Evolutionary conservation across 2,113 vertebrate genomes (phyloP).

Genomic region (Aegotheles bennettii): DNA sequence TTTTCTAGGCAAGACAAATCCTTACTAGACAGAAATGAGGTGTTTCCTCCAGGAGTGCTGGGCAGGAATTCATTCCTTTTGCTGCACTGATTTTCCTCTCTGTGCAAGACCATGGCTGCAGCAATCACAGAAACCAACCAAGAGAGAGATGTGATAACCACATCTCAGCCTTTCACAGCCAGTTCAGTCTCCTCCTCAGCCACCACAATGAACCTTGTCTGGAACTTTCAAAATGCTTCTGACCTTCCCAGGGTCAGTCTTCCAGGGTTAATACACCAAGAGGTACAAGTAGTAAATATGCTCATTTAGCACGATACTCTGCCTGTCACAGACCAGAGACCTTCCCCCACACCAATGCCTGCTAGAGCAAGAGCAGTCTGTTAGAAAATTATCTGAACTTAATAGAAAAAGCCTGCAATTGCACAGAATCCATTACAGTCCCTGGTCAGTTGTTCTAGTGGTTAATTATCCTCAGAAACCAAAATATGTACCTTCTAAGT

Average conservation of each 20-base stretch:
- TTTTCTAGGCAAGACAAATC: constrained; percentile 43
- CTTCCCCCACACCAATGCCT: neutral
- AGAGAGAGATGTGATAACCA: neutral
- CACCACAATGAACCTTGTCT: neutral
- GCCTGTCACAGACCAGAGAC: neutral
- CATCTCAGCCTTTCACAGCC: neutral
- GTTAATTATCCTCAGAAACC: neutral
- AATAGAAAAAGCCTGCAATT: neutral
- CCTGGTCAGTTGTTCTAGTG: neutral
- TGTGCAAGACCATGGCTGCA: neutral
- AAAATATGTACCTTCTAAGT: neutral
- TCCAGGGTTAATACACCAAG: neutral
- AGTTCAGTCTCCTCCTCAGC: neutral
- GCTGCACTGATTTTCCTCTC: neutral
- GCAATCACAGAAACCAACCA: neutral
- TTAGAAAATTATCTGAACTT: neutral
- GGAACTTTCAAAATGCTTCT: neutral
- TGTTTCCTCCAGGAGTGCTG: accelerated
- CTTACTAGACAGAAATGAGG: constrained; percentile 3
- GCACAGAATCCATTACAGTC: neutral
- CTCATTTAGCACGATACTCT: neutral
- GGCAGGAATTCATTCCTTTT: neutral
- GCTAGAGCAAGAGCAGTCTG: neutral
- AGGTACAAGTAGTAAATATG: neutral
- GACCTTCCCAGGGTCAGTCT: neutral